Percentiles rank a stretch among this genome's conserved stretches.
Conservation (phyloP, 2,113 vertebrate genomes). For the Chaetops frenatus region DNA sequence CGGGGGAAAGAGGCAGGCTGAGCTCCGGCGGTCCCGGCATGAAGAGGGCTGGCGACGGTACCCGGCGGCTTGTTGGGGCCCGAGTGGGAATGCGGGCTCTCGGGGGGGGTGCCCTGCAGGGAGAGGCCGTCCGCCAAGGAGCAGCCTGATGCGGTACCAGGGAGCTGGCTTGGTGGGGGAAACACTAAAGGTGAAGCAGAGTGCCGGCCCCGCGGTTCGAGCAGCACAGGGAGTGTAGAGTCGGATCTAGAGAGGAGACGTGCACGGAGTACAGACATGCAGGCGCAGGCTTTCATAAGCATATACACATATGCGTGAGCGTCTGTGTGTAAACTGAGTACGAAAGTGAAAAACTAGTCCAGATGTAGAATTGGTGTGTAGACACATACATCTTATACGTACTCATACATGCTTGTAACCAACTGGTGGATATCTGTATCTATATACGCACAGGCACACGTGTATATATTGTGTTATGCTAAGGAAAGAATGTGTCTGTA, state of each 20-base stretch:
- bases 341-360: slow-evolving; percentile 18
- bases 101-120: not conserved
- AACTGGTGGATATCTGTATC: not conserved
- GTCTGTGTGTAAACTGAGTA: not conserved
- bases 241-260: not conserved
- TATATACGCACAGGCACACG: not conserved
- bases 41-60: not conserved
- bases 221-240: not conserved
- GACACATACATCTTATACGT: not conserved
- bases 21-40: not conserved
- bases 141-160: not conserved
- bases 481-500: not conserved
- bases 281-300: not conserved
- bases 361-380: not conserved
- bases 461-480: not conserved
- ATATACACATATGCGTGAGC: not conserved
- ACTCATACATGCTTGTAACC: not conserved
- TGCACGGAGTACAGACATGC: not conserved
- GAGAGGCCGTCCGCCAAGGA: not conserved
- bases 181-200: fast-evolving
- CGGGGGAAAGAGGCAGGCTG: not conserved
- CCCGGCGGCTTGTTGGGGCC: not conserved
- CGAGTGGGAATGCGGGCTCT: not conserved
- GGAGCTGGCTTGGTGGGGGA: no score
- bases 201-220: not conserved